Conservation (phyloP, 37 sponge, comb jelly and placozoan species). For the Theonella swinhoei region DNA sequence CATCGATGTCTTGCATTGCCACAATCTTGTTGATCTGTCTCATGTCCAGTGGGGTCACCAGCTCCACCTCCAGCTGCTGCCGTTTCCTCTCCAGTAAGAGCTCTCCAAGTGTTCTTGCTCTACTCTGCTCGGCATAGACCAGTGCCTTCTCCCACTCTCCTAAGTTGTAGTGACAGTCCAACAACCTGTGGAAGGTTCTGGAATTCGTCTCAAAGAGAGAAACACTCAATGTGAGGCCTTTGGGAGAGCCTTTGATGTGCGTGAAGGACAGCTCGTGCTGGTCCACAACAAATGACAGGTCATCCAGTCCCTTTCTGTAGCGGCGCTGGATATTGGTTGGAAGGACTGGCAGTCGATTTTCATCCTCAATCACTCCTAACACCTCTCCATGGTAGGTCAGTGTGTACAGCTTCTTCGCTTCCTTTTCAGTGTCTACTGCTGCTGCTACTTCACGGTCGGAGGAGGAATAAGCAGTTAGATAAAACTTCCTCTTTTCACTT, state of each 20-base stretch:
- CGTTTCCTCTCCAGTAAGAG: slow-evolving; percentile 55
- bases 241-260: slow-evolving; percentile 62
- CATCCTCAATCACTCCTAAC: not conserved
- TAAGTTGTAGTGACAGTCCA: slow-evolving; percentile 59
- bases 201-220: slow-evolving; percentile 75
- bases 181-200: slow-evolving; percentile 60
- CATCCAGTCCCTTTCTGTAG: slow-evolving; percentile 30
- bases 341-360: not conserved
- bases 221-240: slow-evolving; percentile 62
- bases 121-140: slow-evolving; percentile 69
- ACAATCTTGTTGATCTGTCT: slow-evolving; percentile 42
- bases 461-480: not conserved
- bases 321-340: not conserved
- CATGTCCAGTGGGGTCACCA: slow-evolving; percentile 45
- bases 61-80: not conserved
- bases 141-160: slow-evolving; percentile 46
- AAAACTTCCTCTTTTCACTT: slow-evolving; percentile 3
- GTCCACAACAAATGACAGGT: slow-evolving; percentile 33
- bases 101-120: slow-evolving; percentile 73
- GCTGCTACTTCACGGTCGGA: not conserved
- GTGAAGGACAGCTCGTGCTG: slow-evolving; percentile 51
- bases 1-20: not conserved
- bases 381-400: slow-evolving; percentile 28
- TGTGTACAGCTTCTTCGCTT: not conserved
- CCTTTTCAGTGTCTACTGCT: not conserved